Evolutionary conservation across 2,797 vertebrate genomes (phyloP), one percentile per base, ranked within the genome.

Genomic region (Intellagama lesueurii): DNA sequence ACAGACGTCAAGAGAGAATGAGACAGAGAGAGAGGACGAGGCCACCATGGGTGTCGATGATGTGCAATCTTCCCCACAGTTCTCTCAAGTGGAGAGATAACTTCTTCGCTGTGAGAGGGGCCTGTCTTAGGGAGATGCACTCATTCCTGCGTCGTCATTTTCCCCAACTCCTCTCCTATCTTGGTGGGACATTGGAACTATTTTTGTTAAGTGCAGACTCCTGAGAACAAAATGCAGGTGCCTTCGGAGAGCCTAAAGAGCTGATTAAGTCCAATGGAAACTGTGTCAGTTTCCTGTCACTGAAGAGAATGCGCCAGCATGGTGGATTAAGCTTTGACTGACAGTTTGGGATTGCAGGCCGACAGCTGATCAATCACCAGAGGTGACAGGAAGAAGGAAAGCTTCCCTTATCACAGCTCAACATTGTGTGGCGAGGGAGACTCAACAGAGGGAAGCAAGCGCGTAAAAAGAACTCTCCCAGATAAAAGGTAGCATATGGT

Each of bases 211-310:
- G 91, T 0, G 79, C 14, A 0, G 47, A 5, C 26, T 6, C 26
- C 7, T 40, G 30, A 89, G 80, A 0, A 28, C 40, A 78, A 86
- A 1, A 56, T 0, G 85, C 91, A 85, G 92, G 87, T 89, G 90
- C 78, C 12, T 91, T 85, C 60, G 83, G 83, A n/a, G 0, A 88
- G 92, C 91, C 79, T 92, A 86, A 94, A 94, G 91, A 92, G 91
- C 94, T 95, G 95, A 94, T 96, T 82, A 94, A 95, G 93, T 91
- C 94, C 95, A 44, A 52, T 85, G 91, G 94, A 91, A 95, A 86
- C 75, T 89, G 84, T 95, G 95, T 94, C 95, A 93, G 94, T 91
- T 89, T 72, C 82, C 81, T 91, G 95, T 93, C 94, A 91, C 89
- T 0, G n/a, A 85, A 94, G 90, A 95, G 94, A 94, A 95, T 75